Conservation (phyloP, 2,797 vertebrate species). For the Poeciliopsis gracilis region DNA sequence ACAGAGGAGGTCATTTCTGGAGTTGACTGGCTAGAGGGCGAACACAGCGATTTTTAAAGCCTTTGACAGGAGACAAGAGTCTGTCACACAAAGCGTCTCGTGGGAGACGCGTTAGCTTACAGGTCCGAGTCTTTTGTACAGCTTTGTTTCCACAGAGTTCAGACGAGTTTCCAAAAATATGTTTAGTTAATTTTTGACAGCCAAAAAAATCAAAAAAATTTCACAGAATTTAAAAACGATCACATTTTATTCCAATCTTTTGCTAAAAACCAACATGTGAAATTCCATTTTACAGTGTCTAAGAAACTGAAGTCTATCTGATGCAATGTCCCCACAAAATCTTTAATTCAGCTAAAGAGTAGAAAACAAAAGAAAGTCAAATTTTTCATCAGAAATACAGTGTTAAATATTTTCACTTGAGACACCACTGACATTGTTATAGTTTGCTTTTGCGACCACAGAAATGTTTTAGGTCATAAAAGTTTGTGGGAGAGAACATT, state of each 20-base stretch:
- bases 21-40: slow-evolving; percentile 73
- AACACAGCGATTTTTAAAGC: slow-evolving; percentile 56
- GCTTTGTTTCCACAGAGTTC: slow-evolving; percentile 11
- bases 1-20: slow-evolving; percentile 75
- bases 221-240: not conserved
- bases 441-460: not conserved
- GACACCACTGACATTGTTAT: not conserved
- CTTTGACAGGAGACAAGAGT: slow-evolving; percentile 70
- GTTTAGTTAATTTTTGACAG: not conserved
- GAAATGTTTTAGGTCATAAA: not conserved
- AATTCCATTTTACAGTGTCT: not conserved
- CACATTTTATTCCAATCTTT: not conserved
- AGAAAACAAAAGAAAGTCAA: not conserved
- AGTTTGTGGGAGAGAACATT: not conserved
- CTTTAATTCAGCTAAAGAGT: not conserved
- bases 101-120: slow-evolving; percentile 30
- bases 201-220: not conserved
- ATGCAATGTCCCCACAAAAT: not conserved
- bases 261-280: not conserved
- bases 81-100: slow-evolving; percentile 54
- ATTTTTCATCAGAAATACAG: not conserved
- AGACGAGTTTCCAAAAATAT: not conserved
- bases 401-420: not conserved
- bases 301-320: not conserved
- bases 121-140: slow-evolving; percentile 16